A percentile compares a stretch with the other conserved stretches of the same genome.
phyloP scores from a whole-genome alignment of 1,140 invertebrate genomes.

The Laodelphax striatellus region DNA sequence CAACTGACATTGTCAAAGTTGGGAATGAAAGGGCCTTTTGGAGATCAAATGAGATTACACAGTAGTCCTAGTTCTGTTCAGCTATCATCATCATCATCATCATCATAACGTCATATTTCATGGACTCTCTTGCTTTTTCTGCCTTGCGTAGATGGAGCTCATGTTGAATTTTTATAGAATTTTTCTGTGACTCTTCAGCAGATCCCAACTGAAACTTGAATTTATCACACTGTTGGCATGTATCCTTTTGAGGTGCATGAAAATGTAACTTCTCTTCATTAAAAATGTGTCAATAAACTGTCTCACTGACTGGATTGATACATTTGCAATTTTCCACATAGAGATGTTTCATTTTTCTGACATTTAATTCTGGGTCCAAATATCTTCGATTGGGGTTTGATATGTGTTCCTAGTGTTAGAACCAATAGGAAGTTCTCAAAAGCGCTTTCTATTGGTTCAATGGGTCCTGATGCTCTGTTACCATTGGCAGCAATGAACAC shows the following conservation, averaged over 20 bases:
- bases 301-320: slow-evolving; percentile 6
- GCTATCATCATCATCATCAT: neutral
- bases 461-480: too few species aligned
- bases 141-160: slow-evolving; percentile 10
- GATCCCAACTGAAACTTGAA: slow-evolving; percentile 5
- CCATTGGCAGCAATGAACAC: too few species aligned
- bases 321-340: neutral
- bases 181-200: neutral
- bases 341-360: slow-evolving; percentile 6
- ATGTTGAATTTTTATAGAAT: neutral
- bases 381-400: slow-evolving; percentile 14
- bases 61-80: neutral
- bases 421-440: too few species aligned
- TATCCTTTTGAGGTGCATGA: slow-evolving; percentile 11
- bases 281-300: slow-evolving; percentile 14
- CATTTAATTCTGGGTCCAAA: slow-evolving; percentile 9
- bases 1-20: slow-evolving; percentile 2
- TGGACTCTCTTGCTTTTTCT: slow-evolving; percentile 1
- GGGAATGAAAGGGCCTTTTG: slow-evolving; percentile 15
- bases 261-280: slow-evolving; percentile 16
- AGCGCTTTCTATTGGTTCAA: too few species aligned
- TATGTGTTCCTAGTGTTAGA: too few species aligned
- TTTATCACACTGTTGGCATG: slow-evolving; percentile 13
- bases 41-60: slow-evolving; percentile 2
- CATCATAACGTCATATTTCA: too few species aligned